Base-by-base conservation (phyloP, 2,888 invertebrate genomes). In the Timema cristinae region DNA sequence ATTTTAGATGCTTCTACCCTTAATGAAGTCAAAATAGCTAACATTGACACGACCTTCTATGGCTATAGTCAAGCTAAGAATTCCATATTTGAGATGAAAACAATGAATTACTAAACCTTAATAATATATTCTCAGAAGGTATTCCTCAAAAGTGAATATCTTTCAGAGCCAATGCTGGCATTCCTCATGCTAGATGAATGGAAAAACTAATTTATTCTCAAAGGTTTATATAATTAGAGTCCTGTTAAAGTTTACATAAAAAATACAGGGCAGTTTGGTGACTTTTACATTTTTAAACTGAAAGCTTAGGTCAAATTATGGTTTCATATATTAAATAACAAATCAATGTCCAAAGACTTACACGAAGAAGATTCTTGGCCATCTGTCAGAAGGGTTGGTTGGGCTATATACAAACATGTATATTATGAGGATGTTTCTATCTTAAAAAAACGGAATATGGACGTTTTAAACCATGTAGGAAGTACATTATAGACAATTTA, bases 141-240 rank as follows among this genome's bases (percentile, higher is more conserved):
- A 61, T 16, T 61, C 32, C 15, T 16, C 4, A 15, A 32, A 32
- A 32, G 32, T 32, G 32, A 32, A 32, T 32, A 32, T 32, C 32
- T 32, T 32, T 32, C 32, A 61, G 61, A 61, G 61, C 61, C 9
- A 13, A 6, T 66, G 66, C 48, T 16, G 9, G n/a, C 2, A 1
- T 47, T 47, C 47, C 2, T 66, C 5, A 47, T 66, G 66, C 66
- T 66, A 48, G n/a, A 66, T 15, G 66, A 50, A 47, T 61, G 66
- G 66, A 2, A 66, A 66, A 66, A 50, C 49, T 4, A 66, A 66
- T 66, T 66, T 66, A 47, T 66, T 66, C 47, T 66, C 10, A 66
- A 66, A 66, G 5, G 49, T 15, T 49, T 66, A 66, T 15, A 13
- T 66, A 11, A 4, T 66, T 6, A 66, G 66, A 50, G 48, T 4